Conservation (phyloP, 1,140 invertebrate genomes). For the Mactra quadrangularis region DNA sequence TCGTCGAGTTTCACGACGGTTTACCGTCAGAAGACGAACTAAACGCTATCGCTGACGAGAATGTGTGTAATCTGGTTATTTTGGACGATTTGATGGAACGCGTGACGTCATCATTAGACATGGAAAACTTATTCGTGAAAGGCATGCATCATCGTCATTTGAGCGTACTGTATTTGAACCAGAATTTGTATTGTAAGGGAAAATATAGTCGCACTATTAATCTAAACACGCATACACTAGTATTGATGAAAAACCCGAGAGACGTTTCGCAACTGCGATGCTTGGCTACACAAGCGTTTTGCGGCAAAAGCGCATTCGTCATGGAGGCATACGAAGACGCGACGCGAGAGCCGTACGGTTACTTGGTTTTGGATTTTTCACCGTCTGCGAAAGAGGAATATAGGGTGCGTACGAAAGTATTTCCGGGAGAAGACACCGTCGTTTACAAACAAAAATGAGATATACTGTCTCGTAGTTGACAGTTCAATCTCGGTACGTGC, state of each 20-base stretch:
- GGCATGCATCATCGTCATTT: conserved; percentile 48
- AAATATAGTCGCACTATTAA: conserved; percentile 41
- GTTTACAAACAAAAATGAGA: conserved; percentile 30
- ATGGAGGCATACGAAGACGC: conserved; percentile 58
- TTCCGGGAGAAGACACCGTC: conserved; percentile 43
- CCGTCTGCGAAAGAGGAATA: not conserved
- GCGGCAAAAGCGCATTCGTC: conserved; percentile 11
- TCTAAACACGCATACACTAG: conserved; percentile 30
- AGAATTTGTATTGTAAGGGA: conserved; percentile 53
- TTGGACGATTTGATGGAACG: conserved; percentile 44
- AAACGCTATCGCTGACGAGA: not conserved
- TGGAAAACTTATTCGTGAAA: conserved; percentile 50
- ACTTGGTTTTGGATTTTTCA: conserved; percentile 48
- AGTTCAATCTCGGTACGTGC: no score
- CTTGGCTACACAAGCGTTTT: conserved; percentile 31
- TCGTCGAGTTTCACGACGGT: conserved; percentile 16
- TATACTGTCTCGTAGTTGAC: not conserved
- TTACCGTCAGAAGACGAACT: conserved; percentile 20
- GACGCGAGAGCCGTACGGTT: conserved; percentile 14
- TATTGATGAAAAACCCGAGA: conserved; percentile 48
- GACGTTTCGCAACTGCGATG: conserved; percentile 45
- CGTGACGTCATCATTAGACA: conserved; percentile 27
- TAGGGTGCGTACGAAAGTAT: conserved; percentile 13
- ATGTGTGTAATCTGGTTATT: conserved; percentile 19
- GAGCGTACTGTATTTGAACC: conserved; percentile 40